Conservation (phyloP, 2,888 invertebrate genomes). For the Cataglyphis albicans region DNA sequence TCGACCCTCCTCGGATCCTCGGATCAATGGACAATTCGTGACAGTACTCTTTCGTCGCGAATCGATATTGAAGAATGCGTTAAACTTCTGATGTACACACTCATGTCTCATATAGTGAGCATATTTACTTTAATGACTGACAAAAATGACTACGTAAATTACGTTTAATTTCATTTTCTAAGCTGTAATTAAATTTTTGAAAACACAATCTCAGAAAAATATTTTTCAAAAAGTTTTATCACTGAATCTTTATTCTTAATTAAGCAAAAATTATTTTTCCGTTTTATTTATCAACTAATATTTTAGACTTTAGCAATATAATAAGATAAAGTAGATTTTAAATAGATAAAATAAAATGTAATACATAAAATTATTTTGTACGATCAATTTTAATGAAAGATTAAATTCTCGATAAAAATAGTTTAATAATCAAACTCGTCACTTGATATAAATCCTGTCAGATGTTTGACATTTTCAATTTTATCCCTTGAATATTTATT, state of each 20-base stretch:
- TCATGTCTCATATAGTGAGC: not conserved
- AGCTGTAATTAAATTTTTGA: not conserved
- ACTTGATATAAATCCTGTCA: not conserved
- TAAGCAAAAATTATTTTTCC: not conserved
- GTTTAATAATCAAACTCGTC: not conserved
- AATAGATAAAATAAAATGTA: not conserved
- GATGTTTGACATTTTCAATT: not conserved
- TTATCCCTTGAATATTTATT: not conserved
- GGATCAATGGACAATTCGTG: constrained; percentile 20
- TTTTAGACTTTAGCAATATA: not conserved
- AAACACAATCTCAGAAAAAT: not conserved
- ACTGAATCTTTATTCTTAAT: not conserved
- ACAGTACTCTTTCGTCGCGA: not conserved
- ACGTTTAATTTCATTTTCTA: not conserved
- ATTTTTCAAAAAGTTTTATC: not conserved
- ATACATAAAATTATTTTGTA: constrained; percentile 2
- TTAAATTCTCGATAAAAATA: not conserved
- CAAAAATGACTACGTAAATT: not conserved
- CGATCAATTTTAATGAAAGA: not conserved
- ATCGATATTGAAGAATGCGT: not conserved
- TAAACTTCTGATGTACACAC: not conserved
- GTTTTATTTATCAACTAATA: not conserved
- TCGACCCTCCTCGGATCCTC: constrained; percentile 21
- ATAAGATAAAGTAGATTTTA: not conserved
- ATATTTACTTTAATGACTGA: not conserved